Conservation (phyloP, 2,888 invertebrate genomes). For the Platycheirus rosarum region DNA sequence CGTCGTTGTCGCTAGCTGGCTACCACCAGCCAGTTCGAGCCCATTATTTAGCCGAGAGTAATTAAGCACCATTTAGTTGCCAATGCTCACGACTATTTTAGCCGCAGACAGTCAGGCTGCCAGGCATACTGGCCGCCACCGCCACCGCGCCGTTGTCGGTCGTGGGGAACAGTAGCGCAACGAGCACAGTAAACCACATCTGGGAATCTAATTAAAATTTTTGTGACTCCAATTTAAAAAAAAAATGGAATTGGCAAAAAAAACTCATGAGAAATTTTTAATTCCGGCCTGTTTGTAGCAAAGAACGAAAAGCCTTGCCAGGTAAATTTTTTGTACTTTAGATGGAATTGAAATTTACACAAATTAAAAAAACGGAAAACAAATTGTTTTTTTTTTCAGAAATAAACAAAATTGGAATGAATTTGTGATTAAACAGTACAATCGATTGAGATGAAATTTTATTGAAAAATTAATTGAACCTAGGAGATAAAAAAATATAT, state of each 20-base stretch:
- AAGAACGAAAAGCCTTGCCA: conserved; percentile 19
- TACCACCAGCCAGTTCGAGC: background rate
- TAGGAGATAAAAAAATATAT: too few species aligned
- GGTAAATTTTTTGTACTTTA: background rate
- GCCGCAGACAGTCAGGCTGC: conserved; percentile 57
- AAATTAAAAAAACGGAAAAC: too few species aligned
- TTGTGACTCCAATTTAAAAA: conserved; percentile 68
- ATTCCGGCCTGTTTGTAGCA: conserved; percentile 23
- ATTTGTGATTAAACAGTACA: too few species aligned
- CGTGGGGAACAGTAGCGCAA: conserved; percentile 30
- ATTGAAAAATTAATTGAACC: too few species aligned
- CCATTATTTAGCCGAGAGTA: conserved; percentile 66
- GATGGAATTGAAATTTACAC: too few species aligned
- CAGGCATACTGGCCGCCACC: conserved; percentile 50
- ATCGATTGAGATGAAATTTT: too few species aligned
- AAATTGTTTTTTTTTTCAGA: too few species aligned
- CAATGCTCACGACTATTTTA: conserved; percentile 68
- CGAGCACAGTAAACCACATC: conserved; percentile 71
- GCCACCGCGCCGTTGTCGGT: background rate
- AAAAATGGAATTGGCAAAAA: conserved; percentile 32
- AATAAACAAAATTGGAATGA: too few species aligned
- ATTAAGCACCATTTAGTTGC: conserved; percentile 72
- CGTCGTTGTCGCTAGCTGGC: background rate
- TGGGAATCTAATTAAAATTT: conserved; percentile 74
- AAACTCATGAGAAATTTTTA: conserved; percentile 68